Base-by-base conservation (phyloP, 92 coral and sea anemone genomes). In the Diadumene lineata region DNA sequence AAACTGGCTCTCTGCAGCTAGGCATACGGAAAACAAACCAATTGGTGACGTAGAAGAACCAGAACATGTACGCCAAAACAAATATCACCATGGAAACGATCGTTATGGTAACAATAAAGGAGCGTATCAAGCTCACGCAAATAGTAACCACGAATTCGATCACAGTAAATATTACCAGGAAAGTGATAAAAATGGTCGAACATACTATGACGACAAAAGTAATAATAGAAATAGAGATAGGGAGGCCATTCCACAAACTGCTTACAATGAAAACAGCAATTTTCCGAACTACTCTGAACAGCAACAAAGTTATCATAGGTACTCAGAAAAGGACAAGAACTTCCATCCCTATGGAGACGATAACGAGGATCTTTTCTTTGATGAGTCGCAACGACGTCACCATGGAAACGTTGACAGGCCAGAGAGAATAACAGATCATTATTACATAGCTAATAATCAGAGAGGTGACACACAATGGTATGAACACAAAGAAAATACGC, bases 51-150 rank as follows among this genome's bases (percentile, higher is more conserved):
- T 34, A 0, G 28, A 69, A 26, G 32, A 30, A 57, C 63, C 21
- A 25, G 63, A 38, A 4, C 18, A 3, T 53, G 58, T 2, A 53
- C 58, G 4, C n/a, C 19, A 32, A 22, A 26, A 25, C 29, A 7
- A 22, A 72, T 72, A 56, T 70, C 29, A 69, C 63, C 74, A 69
- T 44, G 74, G 77, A 33, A 15, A 72, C 66, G 22, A 34, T 38
- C 53, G 43, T 56, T 34, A 67, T 67, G 31, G 57, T 19, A 18
- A 67, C 18, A 0, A 67, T 17, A 28, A 38, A 3, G 32, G 50
- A 11, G 1, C 19, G 15, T 38, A 61, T 34, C 17, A 58, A 7
- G 17, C 33, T 73, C 55, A 38, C 16, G 23, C 21, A 31, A 22
- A 25, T 28, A 51, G 33, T 72, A 33, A 72, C 77, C 30, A 72